Base-by-base conservation (phyloP, 2,888 invertebrate genomes). In the Tenthredo distinguenda region DNA sequence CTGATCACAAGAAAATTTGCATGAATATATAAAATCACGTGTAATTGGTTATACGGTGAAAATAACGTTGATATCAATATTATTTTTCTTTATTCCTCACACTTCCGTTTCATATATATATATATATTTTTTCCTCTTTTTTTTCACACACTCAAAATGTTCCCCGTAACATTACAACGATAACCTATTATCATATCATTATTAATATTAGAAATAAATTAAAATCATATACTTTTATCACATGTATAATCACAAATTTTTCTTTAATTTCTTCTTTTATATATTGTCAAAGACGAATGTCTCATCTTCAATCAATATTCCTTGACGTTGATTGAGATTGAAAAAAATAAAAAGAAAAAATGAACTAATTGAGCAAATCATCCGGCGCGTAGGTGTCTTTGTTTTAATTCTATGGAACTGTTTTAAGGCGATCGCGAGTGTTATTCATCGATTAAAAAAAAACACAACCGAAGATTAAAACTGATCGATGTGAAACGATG, bases 211-310 rank as follows among this genome's bases (percentile, higher is more conserved):
- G 40, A 71, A 71, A 71, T 71, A 71, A 37, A 71, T 71, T 18
- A 76, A 26, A 43, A 76, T 76, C 40, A 43, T 72, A 72, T 72
- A 72, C n/a, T 43, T 43, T 74, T 77, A 77, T 77, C 77, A 77
- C 77, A 77, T 77, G 77, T 77, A 31, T 77, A 77, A 77, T 77
- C 77, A 77, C 77, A 77, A 77, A 50, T 77, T 40, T 72, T 40
- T 31, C 4, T 5, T 40, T 43, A 43, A 9, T 74, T 26, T 43
- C n/a, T 40, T 21, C 18, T 43, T 43, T n/a, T 37, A 43, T 43
- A 21, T 72, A 40, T 2, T 12, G 18, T 43, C 40, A 18, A n/a
- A 50, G 50, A n/a, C 50, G 50, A 50, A n/a, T 21, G 72, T 40
- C 31, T 72, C 43, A 26, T 62, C 68, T 31, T 31, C 4, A 68